Percentiles rank a stretch among this genome's conserved stretches.
Evolutionary conservation across 2,113 vertebrate species (phyloP).

Genomic region (Pogona vitticeps): DNA sequence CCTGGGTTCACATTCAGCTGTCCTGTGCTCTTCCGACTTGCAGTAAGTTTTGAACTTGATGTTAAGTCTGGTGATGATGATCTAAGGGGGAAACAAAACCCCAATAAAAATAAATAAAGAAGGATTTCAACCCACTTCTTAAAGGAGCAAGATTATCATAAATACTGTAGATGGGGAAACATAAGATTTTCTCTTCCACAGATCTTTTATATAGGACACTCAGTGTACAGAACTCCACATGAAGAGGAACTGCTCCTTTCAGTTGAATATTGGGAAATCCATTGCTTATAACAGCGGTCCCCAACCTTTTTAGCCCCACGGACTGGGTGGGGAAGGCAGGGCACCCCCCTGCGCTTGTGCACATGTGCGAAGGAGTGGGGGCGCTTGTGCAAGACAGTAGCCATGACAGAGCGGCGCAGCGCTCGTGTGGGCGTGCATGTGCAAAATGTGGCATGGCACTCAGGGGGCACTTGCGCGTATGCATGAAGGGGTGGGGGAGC

Average conservation of each 20-base stretch:
- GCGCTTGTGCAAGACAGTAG: no score
- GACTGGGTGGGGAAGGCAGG: no score
- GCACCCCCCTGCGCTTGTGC: no score
- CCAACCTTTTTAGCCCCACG: no score
- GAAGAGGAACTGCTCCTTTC: neutral
- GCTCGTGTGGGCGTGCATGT: no score
- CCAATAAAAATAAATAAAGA: neutral
- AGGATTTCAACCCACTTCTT: neutral
- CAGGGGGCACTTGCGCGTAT: no score
- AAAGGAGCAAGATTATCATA: neutral
- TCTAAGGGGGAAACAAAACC: slow-evolving; percentile 63
- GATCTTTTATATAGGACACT: neutral
- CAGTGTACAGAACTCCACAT: neutral
- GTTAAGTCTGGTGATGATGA: slow-evolving; percentile 94
- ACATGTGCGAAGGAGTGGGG: no score
- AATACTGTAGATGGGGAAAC: neutral
- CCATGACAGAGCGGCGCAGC: no score
- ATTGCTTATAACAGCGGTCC: no score
- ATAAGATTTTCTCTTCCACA: neutral
- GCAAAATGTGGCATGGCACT: no score
- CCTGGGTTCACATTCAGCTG: slow-evolving; percentile 91
- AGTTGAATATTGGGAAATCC: neutral
- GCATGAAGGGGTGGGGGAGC: no score
- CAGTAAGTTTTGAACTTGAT: slow-evolving; percentile 88
- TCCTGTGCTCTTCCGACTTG: slow-evolving; percentile 94